Base-by-base conservation (phyloP, 1,140 invertebrate genomes). In the Pseudomyrmex concolor region DNA sequence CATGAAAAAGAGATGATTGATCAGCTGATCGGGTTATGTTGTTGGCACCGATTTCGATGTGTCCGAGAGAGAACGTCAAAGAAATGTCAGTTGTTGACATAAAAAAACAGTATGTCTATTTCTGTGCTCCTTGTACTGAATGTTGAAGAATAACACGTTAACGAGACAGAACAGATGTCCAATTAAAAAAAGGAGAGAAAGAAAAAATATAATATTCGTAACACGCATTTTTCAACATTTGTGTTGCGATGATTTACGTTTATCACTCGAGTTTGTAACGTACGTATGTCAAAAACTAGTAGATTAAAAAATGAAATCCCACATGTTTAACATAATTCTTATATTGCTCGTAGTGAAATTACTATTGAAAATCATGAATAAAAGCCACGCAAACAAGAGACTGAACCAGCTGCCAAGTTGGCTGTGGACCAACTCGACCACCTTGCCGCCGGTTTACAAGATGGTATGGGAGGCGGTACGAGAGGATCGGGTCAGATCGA, bases 401-500 rank as follows among this genome's bases (percentile, higher is more conserved):
- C 84, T 91, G 83, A 91, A 86, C 5, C 93, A 93, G 76, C 85
- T 94, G 68, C 94, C 94, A 66, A 91, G 84, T 60, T 95, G 94
- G 95, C 85, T 95, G n/a, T 94, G 92, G 90, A 91, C 94, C 13
- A 93, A 92, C 72, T 94, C 94, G 7, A 93, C 93, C 80, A 89
- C 89, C 55, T 85, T 95, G 55, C 95, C 95, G n/a, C 90, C 92
- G 9, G 78, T 95, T 7, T 95, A 95, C 84, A 92, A 93, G 67
- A 91, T 93, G 84, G 92, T 95, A 2, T 95, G 94, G 93, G 92
- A 94, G 64, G 83, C 92, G 55, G 95, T 95, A 15, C 90, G 91
- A 84, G 92, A 94, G 12, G 91, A 94, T 50, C 87, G 87, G 57
- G 73, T 85, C 45, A 88, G 83, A 60, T 54, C 89, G 8, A 90